These are phyloP conservation scores for Gymnoscopelus microlampas DNA, from an alignment of 2,797 vertebrate genomes.

Conservation along the genomic window DNA sequence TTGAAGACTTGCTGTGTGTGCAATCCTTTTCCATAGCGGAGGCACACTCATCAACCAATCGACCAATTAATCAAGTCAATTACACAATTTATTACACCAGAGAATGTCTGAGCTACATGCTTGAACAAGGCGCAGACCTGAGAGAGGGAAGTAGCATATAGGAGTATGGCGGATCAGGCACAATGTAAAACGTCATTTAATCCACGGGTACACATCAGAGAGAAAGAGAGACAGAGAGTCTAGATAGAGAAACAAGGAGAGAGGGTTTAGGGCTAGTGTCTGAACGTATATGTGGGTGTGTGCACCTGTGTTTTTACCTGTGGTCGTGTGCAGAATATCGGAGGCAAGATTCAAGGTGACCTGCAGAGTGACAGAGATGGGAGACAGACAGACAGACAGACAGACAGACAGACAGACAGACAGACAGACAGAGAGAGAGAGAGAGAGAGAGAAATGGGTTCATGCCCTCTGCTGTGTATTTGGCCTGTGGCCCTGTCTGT, in stretches of 20 bases:
- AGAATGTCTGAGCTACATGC: constrained; percentile 35
- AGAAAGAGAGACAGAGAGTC: constrained; percentile 11
- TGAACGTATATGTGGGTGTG: too few species aligned
- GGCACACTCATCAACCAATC: constrained; percentile 40
- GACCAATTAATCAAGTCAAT: constrained; percentile 65
- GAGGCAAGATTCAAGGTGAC: constrained; percentile 67
- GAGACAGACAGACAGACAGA: not conserved
- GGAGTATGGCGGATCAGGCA: too few species aligned
- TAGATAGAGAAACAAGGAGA: not conserved
- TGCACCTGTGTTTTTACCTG: constrained; percentile 5
- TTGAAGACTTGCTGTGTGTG: not conserved
- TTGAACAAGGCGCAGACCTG: not conserved
- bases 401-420: constrained; percentile 39
- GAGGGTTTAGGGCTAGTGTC: too few species aligned
- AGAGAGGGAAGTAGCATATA: too few species aligned
- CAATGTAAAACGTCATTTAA: too few species aligned
- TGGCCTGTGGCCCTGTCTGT: constrained; percentile 42
- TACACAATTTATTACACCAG: constrained; percentile 42
- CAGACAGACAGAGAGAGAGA: not conserved
- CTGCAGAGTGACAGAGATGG: constrained; percentile 24
- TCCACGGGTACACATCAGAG: not conserved
- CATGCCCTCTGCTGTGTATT: constrained; percentile 49
- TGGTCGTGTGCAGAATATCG: constrained; percentile 48
- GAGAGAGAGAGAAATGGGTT: constrained; percentile 56
- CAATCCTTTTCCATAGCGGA: constrained; percentile 56